These are phyloP conservation scores for Deilephila porcellus DNA, from an alignment of 2,888 invertebrate species.

Conservation along the genomic window DNA sequence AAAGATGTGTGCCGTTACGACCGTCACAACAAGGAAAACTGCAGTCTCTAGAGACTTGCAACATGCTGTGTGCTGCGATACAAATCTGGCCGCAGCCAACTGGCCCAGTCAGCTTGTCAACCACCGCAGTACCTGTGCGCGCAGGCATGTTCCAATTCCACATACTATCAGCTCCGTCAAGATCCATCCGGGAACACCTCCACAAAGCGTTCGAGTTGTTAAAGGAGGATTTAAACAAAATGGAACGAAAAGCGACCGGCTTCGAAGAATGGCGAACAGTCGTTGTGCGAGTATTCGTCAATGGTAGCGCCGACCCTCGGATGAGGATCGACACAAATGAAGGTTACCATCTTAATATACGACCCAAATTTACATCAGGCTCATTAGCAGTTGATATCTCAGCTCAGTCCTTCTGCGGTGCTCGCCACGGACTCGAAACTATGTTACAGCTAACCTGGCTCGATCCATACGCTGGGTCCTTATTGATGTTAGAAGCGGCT, in stretches of 20 bases:
- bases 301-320: constrained; percentile 75
- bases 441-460: constrained; percentile 91
- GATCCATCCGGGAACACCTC: constrained; percentile 62
- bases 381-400: constrained; percentile 83
- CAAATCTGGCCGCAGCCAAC: constrained; percentile 92
- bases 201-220: constrained; percentile 76
- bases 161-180: constrained; percentile 60
- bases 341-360: constrained; percentile 87
- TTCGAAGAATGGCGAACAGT: constrained; percentile 73
- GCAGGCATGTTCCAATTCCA: constrained; percentile 80
- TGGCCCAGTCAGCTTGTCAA: constrained; percentile 86
- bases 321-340: constrained; percentile 88
- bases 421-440: constrained; percentile 90
- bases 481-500: constrained; percentile 87
- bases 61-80: constrained; percentile 88
- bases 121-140: constrained; percentile 85
- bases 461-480: constrained; percentile 84
- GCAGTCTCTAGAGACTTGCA: constrained; percentile 88
- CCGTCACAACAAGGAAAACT: constrained; percentile 59
- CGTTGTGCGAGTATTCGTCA: constrained; percentile 75
- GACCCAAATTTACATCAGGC: constrained; percentile 51
- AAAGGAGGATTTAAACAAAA: constrained; percentile 70
- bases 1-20: constrained; percentile 86
- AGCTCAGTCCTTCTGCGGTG: constrained; percentile 89
- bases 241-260: constrained; percentile 64